phyloP scores from a whole-genome alignment of 1,140 invertebrate species.

The Lutraria rhynchaena region DNA sequence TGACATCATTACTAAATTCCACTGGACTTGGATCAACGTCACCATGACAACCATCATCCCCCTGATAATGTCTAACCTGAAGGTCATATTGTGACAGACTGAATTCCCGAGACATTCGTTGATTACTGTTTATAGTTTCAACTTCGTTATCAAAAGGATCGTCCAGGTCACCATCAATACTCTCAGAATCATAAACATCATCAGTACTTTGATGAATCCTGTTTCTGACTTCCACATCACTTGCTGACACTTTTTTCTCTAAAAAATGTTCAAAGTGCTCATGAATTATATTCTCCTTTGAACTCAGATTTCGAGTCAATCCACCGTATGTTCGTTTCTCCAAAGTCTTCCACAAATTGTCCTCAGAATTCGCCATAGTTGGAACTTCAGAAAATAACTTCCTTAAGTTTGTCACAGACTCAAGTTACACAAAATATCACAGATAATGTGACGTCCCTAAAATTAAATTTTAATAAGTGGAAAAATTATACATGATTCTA shows the following conservation, averaged over 20 bases:
- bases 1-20: slow-evolving; percentile 1
- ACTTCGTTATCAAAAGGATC: slow-evolving; percentile 17
- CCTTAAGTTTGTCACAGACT: too few relatives aligned
- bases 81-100: slow-evolving; percentile 48
- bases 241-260: too few relatives aligned
- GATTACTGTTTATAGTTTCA: slow-evolving; percentile 7
- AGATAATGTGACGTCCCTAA: too few relatives aligned
- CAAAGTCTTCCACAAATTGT: slow-evolving; percentile 42
- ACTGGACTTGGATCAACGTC: background rate
- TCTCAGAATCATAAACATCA: too few relatives aligned
- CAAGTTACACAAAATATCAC: too few relatives aligned
- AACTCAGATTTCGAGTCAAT: slow-evolving; percentile 5
- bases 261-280: slow-evolving; percentile 10
- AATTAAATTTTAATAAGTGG: too few relatives aligned
- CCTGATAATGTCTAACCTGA: background rate
- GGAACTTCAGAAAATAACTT: too few relatives aligned
- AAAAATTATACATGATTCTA: too few relatives aligned
- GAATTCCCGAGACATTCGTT: slow-evolving; percentile 14
- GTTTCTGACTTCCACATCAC: too few relatives aligned
- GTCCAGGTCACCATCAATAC: background rate
- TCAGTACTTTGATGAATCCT: too few relatives aligned
- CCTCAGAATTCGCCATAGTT: slow-evolving; percentile 39
- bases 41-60: background rate
- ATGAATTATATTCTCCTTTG: slow-evolving; percentile 12
- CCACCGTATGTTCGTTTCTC: slow-evolving; percentile 12